Conservation (phyloP, 2,113 vertebrate species). For the Oenanthe oenanthe region DNA sequence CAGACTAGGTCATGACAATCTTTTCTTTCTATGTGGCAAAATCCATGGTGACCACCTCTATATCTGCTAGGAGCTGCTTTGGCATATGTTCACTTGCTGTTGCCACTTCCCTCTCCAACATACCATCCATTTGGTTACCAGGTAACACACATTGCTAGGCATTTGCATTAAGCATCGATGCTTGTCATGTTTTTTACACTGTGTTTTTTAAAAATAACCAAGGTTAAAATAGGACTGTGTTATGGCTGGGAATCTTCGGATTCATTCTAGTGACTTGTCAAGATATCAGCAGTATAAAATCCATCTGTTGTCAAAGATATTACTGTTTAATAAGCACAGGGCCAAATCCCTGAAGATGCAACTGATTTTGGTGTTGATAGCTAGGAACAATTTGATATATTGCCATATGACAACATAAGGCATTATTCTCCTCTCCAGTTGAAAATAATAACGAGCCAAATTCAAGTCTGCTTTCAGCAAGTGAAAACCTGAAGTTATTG, state of each 20-base stretch:
- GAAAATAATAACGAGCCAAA: not conserved
- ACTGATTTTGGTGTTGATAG: not conserved
- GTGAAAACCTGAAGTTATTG: not conserved
- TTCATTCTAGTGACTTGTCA: constrained; percentile 35
- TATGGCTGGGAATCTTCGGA: constrained; percentile 48
- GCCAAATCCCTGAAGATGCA: not conserved
- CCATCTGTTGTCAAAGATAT: constrained; percentile 28
- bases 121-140: constrained; percentile 59
- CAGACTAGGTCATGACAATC: not conserved
- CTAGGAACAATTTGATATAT: not conserved
- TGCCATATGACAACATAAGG: not conserved
- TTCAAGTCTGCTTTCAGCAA: not conserved
- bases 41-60: constrained; percentile 36
- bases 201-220: constrained; percentile 49
- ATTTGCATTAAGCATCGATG: constrained; percentile 50
- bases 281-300: constrained; percentile 4
- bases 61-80: constrained; percentile 20
- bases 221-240: constrained; percentile 60
- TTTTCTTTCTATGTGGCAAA: not conserved
- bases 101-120: constrained; percentile 53
- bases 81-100: constrained; percentile 35
- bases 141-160: constrained; percentile 51
- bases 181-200: constrained; percentile 46
- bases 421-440: not conserved
- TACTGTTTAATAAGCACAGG: not conserved